phyloP scores from a whole-genome alignment of 2,888 invertebrate genomes.

The Autographa pulchrina region DNA sequence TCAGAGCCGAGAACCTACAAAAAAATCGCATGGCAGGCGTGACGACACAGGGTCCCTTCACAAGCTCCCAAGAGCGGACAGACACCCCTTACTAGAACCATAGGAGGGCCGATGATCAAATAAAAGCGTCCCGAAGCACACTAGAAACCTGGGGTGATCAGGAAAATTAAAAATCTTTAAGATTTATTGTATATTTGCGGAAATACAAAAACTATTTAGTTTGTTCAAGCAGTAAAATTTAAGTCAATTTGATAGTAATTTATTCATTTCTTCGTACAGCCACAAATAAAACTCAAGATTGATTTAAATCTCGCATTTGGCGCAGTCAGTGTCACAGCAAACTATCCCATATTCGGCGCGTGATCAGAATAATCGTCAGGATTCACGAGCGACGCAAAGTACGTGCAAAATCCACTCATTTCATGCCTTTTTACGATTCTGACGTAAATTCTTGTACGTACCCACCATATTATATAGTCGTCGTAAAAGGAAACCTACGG shows the following conservation, averaged over 20 bases:
- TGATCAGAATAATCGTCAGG: constrained; percentile 52
- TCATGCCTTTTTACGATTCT: constrained; percentile 57
- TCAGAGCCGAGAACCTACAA: no score
- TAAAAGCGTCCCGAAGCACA: no score
- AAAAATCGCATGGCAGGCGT: no score
- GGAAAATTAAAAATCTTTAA: not conserved
- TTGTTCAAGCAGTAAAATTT: not conserved
- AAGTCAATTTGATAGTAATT: not conserved
- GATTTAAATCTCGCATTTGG: constrained; percentile 50
- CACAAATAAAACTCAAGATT: constrained; percentile 46
- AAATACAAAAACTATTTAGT: not conserved
- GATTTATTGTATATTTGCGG: not conserved
- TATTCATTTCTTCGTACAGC: not conserved
- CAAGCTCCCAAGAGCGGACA: no score
- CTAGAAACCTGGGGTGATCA: no score
- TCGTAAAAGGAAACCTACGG: constrained; percentile 49
- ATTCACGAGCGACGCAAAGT: constrained; percentile 42
- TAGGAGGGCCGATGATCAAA: no score
- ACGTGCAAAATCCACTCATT: constrained; percentile 61
- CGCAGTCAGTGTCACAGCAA: constrained; percentile 56
- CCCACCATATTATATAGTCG: constrained; percentile 43
- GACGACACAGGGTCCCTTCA: no score
- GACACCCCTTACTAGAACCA: no score
- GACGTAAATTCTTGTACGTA: constrained; percentile 49
- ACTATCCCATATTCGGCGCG: constrained; percentile 59